Evolutionary conservation across 2,113 vertebrate species (phyloP).

Genomic region (Poecile atricapillus): DNA sequence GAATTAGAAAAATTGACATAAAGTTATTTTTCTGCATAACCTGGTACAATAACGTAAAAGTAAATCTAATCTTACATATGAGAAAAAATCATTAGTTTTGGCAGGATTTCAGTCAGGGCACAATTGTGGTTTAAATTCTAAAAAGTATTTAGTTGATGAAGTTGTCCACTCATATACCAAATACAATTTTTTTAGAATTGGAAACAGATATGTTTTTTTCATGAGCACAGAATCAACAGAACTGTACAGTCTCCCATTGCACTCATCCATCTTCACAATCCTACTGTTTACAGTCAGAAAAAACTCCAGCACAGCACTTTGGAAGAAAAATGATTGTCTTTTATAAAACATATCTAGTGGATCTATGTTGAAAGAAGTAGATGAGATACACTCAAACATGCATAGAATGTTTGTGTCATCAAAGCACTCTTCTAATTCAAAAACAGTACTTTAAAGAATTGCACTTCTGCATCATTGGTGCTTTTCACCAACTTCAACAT

Average conservation of each 20-base stretch:
- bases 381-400: background rate
- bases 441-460: background rate
- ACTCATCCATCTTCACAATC: constrained; percentile 4
- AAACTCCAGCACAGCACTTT: background rate
- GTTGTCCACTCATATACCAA: background rate
- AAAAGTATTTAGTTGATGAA: background rate
- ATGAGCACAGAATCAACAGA: background rate
- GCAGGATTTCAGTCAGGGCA: background rate
- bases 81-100: background rate
- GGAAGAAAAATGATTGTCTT: background rate
- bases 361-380: background rate
- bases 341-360: background rate
- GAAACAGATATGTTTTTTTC: background rate
- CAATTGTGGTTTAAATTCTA: background rate
- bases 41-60: background rate
- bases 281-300: background rate
- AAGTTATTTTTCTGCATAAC: background rate
- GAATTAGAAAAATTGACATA: background rate
- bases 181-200: background rate
- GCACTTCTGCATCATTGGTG: background rate
- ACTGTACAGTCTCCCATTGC: background rate
- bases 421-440: background rate
- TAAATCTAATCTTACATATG: background rate
- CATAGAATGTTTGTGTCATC: background rate
- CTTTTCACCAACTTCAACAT: background rate